Conservation (phyloP, 1,140 invertebrate species). For the Trichoplusia ni region DNA sequence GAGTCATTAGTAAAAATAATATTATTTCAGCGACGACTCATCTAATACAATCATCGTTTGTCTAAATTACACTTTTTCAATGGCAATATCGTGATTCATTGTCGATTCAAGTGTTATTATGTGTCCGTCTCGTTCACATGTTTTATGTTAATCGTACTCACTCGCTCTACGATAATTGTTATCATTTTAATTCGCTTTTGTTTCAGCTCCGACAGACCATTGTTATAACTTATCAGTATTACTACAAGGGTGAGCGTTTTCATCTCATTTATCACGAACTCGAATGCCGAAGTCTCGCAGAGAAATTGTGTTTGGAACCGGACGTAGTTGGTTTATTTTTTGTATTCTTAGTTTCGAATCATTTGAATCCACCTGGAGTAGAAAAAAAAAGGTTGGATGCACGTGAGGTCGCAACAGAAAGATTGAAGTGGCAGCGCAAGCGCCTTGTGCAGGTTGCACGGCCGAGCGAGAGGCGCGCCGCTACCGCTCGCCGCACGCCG, state of each 20-base stretch:
- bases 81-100: slow-evolving; percentile 50
- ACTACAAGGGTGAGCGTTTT: neutral
- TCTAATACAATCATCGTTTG: neutral
- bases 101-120: slow-evolving; percentile 57
- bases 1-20: neutral
- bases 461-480: slow-evolving; percentile 63
- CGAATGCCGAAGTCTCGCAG: neutral
- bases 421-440: slow-evolving; percentile 42
- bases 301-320: slow-evolving; percentile 25
- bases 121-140: slow-evolving; percentile 28
- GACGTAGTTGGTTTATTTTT: slow-evolving; percentile 26
- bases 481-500: too few species aligned
- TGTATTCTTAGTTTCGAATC: slow-evolving; percentile 24
- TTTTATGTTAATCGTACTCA: slow-evolving; percentile 38
- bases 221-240: slow-evolving; percentile 28
- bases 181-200: slow-evolving; percentile 43
- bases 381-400: slow-evolving; percentile 57
- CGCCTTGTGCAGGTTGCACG: slow-evolving; percentile 44
- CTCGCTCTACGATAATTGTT: slow-evolving; percentile 38
- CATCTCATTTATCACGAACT: neutral
- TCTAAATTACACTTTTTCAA: slow-evolving; percentile 29
- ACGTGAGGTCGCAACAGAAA: slow-evolving; percentile 59
- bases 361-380: slow-evolving; percentile 51
- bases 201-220: slow-evolving; percentile 40
- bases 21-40: neutral